A percentile compares a stretch with the other conserved stretches of the same genome.
Conservation (phyloP, 2,113 vertebrate genomes). For the Mormyrus iriodes region DNA sequence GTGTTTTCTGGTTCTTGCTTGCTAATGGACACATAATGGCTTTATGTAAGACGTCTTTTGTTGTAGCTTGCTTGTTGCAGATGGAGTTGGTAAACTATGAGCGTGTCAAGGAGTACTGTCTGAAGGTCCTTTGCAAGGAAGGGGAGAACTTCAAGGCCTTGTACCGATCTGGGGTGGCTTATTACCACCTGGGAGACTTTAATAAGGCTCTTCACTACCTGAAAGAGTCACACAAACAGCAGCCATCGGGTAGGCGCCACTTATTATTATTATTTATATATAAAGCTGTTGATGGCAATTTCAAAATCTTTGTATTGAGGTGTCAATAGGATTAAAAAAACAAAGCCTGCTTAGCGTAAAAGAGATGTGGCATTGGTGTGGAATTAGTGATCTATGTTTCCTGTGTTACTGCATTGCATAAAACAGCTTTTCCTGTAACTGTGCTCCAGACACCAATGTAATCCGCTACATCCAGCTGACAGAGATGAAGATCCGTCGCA, state of each 20-base stretch:
- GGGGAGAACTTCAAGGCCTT: slow-evolving; percentile 97
- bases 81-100: slow-evolving; percentile 98
- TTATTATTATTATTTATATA: not conserved
- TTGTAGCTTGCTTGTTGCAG: slow-evolving; percentile 87
- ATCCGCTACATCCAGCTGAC: slow-evolving; percentile 98
- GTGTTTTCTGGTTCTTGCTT: not conserved
- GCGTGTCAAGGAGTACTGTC: slow-evolving; percentile 94
- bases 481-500: slow-evolving; percentile 96
- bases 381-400: not conserved
- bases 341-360: not conserved
- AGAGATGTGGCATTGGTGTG: not conserved
- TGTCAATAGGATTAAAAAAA: not conserved
- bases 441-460: slow-evolving; percentile 85
- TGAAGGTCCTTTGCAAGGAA: slow-evolving; percentile 94
- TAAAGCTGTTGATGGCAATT: not conserved
- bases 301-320: not conserved
- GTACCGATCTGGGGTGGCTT: slow-evolving; percentile 93
- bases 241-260: slow-evolving; percentile 75
- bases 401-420: slow-evolving; percentile 30
- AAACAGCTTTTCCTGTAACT: slow-evolving; percentile 44
- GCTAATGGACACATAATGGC: not conserved
- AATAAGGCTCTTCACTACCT: slow-evolving; percentile 95
- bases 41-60: not conserved
- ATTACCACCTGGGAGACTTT: slow-evolving; percentile 95
- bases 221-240: slow-evolving; percentile 90